These are phyloP conservation scores for Mormyrops boulengeri DNA, from an alignment of 2,797 vertebrate species.

Conservation along the genomic window DNA sequence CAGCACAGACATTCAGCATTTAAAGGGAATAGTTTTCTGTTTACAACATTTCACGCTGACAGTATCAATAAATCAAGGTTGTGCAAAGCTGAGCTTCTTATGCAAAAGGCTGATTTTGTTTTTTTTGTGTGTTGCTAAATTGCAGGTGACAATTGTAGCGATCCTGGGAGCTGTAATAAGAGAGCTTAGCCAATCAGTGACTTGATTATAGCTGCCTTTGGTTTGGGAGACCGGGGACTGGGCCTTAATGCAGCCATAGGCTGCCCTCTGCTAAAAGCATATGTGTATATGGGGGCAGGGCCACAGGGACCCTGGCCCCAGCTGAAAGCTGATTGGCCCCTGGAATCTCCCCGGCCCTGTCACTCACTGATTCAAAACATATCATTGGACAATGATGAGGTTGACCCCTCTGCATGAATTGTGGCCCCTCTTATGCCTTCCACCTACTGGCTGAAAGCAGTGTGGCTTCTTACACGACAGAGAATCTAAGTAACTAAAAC, in stretches of 20 bases:
- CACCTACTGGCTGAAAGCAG: neutral
- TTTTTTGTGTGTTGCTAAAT: neutral
- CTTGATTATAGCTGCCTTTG: neutral
- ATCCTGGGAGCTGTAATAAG: neutral
- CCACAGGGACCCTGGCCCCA: neutral
- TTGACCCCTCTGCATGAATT: neutral
- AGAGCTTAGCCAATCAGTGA: neutral
- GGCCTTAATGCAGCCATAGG: neutral
- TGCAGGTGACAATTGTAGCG: neutral
- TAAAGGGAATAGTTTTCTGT: neutral
- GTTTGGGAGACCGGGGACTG: neutral
- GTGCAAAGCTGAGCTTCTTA: neutral
- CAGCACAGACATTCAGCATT: neutral
- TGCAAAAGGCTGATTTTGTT: neutral
- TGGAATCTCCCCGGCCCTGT: neutral
- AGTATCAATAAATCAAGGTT: neutral
- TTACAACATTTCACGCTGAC: neutral
- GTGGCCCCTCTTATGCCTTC: neutral
- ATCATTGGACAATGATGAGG: neutral
- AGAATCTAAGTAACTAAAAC: neutral
- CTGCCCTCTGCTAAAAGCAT: neutral
- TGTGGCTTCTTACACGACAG: neutral
- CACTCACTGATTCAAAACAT: neutral
- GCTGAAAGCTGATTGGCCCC: neutral
- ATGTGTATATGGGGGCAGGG: neutral